These are phyloP conservation scores for Lepidochitona cinerea DNA, from an alignment of 2,888 invertebrate species.

Conservation along the genomic window DNA sequence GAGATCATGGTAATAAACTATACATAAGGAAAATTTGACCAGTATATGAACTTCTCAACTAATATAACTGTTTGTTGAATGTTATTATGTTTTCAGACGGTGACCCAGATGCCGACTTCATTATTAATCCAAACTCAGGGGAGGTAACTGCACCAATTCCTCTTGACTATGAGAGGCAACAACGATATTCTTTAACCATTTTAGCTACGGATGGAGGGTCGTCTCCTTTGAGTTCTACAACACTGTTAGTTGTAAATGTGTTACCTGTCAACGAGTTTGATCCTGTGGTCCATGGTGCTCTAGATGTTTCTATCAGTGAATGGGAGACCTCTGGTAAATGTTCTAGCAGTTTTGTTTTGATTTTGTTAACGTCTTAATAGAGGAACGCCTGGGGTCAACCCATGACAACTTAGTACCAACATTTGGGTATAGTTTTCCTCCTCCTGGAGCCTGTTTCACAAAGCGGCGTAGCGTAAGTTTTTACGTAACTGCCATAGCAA, in stretches of 20 bases:
- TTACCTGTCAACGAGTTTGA: not conserved
- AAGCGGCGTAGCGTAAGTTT: too few species aligned
- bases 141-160: not conserved
- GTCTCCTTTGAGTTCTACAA: not conserved
- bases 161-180: not conserved
- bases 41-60: too few species aligned
- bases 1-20: too few species aligned
- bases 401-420: too few species aligned
- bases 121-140: not conserved
- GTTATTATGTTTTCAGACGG: not conserved
- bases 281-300: not conserved
- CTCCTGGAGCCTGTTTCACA: too few species aligned
- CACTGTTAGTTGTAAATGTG: not conserved
- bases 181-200: not conserved
- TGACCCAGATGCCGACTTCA: not conserved
- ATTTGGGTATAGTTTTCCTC: too few species aligned
- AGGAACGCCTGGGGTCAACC: too few species aligned
- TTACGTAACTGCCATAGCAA: too few species aligned
- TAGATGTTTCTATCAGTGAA: not conserved
- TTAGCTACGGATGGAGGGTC: not conserved
- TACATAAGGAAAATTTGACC: too few species aligned
- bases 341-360: too few species aligned
- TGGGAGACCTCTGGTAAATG: not conserved
- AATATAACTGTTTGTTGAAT: too few species aligned
- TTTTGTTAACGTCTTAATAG: too few species aligned